Evolutionary conservation across 2,888 invertebrate species (phyloP).

Genomic region (Merodon equestris): DNA sequence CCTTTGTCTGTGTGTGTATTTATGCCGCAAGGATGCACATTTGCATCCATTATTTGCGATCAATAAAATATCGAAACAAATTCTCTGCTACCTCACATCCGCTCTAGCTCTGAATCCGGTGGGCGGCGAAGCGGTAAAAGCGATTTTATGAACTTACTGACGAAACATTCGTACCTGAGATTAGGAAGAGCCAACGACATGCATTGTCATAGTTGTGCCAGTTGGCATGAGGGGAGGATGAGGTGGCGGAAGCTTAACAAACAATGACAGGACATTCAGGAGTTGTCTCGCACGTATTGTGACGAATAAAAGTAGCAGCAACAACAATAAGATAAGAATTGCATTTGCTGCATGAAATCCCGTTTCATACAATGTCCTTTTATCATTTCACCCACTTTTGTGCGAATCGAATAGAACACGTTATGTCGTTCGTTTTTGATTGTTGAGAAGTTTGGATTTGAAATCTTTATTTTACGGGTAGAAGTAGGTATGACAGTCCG

Average conservation of each 20-base stretch:
- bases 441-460: too few relatives aligned
- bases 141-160: constrained; percentile 20
- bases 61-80: constrained; percentile 52
- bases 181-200: background rate
- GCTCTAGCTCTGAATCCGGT: background rate
- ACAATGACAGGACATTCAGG: constrained; percentile 28
- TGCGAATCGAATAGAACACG: too few relatives aligned
- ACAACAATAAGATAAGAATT: constrained; percentile 37
- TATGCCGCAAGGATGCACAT: constrained; percentile 16
- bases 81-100: constrained; percentile 4
- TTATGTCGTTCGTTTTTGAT: too few relatives aligned
- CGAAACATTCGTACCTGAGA: constrained; percentile 22
- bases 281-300: constrained; percentile 24
- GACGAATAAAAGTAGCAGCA: constrained; percentile 9
- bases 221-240: too few relatives aligned
- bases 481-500: too few relatives aligned
- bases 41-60: constrained; percentile 51
- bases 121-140: background rate
- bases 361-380: constrained; percentile 30
- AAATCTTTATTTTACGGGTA: too few relatives aligned
- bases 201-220: background rate
- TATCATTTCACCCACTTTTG: background rate
- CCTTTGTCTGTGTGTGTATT: background rate
- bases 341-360: constrained; percentile 33
- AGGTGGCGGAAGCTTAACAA: constrained; percentile 21